Percentiles rank a stretch among this genome's conserved stretches.
Evolutionary conservation across 2,113 vertebrate genomes (phyloP).

Genomic region (Osmerus mordax): DNA sequence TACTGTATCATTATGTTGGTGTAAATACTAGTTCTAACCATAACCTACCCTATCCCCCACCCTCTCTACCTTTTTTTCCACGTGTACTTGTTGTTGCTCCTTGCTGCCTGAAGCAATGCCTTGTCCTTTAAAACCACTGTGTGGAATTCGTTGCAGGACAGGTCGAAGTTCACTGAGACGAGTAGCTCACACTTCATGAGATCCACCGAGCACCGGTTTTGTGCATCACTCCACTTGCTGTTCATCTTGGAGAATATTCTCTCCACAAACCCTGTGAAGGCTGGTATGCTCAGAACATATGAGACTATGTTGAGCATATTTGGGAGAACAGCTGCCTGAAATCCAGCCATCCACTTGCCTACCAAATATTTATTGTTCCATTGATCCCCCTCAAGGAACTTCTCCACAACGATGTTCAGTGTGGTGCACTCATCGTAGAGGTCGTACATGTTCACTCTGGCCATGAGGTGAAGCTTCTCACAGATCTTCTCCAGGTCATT

Average conservation of each 20-base stretch:
- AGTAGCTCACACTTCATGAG: conserved; percentile 31
- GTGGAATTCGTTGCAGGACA: too few relatives aligned
- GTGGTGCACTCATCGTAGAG: conserved; percentile 28
- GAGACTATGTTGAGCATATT: conserved; percentile 37
- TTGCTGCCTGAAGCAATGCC: too few relatives aligned
- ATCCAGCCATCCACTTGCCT: conserved; percentile 27
- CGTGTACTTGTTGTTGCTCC: too few relatives aligned
- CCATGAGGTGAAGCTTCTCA: conserved; percentile 8
- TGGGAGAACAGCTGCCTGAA: conserved; percentile 30
- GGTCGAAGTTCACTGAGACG: neutral
- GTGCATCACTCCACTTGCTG: conserved; percentile 29
- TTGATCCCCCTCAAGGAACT: conserved; percentile 23
- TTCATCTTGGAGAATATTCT: conserved; percentile 27
- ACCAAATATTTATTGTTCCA: conserved; percentile 40
- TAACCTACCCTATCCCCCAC: too few relatives aligned
- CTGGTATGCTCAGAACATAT: conserved; percentile 36
- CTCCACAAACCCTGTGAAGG: conserved; percentile 41
- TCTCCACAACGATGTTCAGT: conserved; percentile 30
- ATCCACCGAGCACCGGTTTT: conserved; percentile 24
- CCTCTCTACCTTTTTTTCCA: too few relatives aligned
- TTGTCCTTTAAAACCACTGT: too few relatives aligned
- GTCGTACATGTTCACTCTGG: conserved; percentile 23
- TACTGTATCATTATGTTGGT: too few relatives aligned
- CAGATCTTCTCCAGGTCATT: conserved; percentile 17
- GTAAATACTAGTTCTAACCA: too few relatives aligned